Evolutionary conservation across 2,797 vertebrate species (phyloP).

Genomic region (Pangasius larnaudii): DNA sequence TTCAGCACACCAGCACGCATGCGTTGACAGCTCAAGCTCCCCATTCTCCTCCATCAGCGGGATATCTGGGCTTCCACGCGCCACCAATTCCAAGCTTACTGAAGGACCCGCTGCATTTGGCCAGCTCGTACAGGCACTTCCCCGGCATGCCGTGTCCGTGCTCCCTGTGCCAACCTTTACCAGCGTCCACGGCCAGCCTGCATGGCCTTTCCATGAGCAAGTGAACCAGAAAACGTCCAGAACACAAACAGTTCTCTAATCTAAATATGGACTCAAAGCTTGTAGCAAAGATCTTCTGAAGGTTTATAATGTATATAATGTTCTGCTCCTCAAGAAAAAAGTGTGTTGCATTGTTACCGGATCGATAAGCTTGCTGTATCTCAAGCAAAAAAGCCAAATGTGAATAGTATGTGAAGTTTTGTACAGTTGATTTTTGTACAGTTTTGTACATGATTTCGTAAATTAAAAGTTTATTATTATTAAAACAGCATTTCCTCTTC

Average conservation of each 20-base stretch:
- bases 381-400: conserved; percentile 55
- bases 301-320: conserved; percentile 18
- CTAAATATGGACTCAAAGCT: conserved; percentile 26
- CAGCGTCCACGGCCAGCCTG: conserved; percentile 71
- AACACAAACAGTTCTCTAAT: conserved; percentile 40
- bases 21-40: conserved; percentile 59
- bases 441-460: conserved; percentile 71
- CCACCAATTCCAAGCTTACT: conserved; percentile 70
- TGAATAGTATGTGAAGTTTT: conserved; percentile 54
- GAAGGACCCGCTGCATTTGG: conserved; percentile 75
- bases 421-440: conserved; percentile 61
- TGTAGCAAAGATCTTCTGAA: conserved; percentile 31
- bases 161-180: conserved; percentile 78
- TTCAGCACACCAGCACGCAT: conserved; percentile 66
- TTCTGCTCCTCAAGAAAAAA: neutral
- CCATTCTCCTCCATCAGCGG: conserved; percentile 72
- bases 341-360: conserved; percentile 32
- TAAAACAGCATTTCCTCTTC: conserved; percentile 48
- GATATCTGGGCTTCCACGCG: conserved; percentile 74
- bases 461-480: conserved; percentile 76
- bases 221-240: conserved; percentile 62
- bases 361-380: conserved; percentile 62
- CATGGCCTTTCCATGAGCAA: conserved; percentile 77
- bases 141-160: conserved; percentile 81
- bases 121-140: conserved; percentile 77